These are phyloP conservation scores for Bathynomus jamesi DNA, from an alignment of 1,140 invertebrate species.

Conservation along the genomic window DNA sequence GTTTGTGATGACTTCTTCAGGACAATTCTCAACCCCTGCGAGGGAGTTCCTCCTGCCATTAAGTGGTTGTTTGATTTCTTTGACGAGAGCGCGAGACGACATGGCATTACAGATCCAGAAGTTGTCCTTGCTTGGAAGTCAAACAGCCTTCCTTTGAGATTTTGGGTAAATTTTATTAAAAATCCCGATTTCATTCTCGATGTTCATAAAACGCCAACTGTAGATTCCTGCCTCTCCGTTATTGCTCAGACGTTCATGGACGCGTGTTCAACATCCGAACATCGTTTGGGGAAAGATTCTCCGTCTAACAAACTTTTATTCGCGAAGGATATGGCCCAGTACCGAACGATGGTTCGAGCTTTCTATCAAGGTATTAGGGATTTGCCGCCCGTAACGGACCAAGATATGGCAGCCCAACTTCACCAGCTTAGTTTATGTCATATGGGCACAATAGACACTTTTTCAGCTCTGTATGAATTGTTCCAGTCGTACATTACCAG, in stretches of 20 bases:
- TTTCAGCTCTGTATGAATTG: slow-evolving; percentile 82
- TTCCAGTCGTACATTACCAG: slow-evolving; percentile 90
- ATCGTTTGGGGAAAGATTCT: slow-evolving; percentile 65
- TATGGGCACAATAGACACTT: slow-evolving; percentile 76
- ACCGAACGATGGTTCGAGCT: slow-evolving; percentile 59
- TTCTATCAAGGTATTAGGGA: slow-evolving; percentile 78
- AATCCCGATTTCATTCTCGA: slow-evolving; percentile 96
- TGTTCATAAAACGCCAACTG: slow-evolving; percentile 82
- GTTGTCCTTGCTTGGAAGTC: slow-evolving; percentile 89
- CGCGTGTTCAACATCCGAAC: slow-evolving; percentile 45
- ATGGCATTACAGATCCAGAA: slow-evolving; percentile 53
- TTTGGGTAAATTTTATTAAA: slow-evolving; percentile 96
- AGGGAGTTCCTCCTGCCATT: slow-evolving; percentile 70
- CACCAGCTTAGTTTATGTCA: slow-evolving; percentile 79
- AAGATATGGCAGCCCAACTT: slow-evolving; percentile 85
- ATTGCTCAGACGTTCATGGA: slow-evolving; percentile 97
- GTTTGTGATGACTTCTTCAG: slow-evolving; percentile 92
- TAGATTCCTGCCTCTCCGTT: slow-evolving; percentile 86
- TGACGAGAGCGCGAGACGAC: slow-evolving; percentile 73
- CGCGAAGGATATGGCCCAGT: slow-evolving; percentile 77
- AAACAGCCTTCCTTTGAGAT: slow-evolving; percentile 74
- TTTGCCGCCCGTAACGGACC: slow-evolving; percentile 79
- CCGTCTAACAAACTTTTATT: slow-evolving; percentile 90
- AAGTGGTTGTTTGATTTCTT: slow-evolving; percentile 96
- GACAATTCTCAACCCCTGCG: slow-evolving; percentile 78